A percentile compares a stretch with the other conserved stretches of the same genome.
Conservation (phyloP, 2,113 vertebrate genomes). For the Mirounga angustirostris region DNA sequence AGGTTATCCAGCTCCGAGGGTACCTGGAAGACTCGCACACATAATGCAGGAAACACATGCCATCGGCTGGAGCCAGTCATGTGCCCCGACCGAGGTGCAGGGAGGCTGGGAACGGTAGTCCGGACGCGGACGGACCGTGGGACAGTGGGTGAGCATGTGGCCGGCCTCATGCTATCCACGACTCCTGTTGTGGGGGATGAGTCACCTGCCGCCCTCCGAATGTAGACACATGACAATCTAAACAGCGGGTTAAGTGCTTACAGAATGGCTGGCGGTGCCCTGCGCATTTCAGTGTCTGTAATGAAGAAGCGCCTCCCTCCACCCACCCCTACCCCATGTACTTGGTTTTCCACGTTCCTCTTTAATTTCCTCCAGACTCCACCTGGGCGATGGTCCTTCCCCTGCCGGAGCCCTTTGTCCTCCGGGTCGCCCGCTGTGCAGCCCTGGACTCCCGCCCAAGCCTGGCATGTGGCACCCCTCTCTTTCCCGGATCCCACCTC, state of each 20-base stretch:
- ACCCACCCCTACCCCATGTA: background rate
- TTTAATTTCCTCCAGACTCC: background rate
- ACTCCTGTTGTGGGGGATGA: background rate
- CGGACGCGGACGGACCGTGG: rapidly evolving
- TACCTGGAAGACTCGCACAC: background rate
- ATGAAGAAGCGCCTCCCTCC: background rate
- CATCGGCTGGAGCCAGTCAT: background rate
- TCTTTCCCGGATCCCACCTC: background rate
- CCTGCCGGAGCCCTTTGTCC: background rate
- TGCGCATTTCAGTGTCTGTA: too few species aligned
- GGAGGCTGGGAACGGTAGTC: background rate
- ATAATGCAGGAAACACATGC: background rate
- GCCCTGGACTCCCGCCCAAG: background rate
- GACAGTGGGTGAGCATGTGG: too few species aligned
- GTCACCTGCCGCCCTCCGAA: background rate
- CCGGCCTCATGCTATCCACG: background rate
- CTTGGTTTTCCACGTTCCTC: background rate
- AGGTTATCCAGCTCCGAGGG: background rate
- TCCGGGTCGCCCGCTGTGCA: rapidly evolving
- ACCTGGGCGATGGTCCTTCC: background rate
- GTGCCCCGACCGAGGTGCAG: background rate
- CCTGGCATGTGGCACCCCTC: background rate
- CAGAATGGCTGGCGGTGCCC: background rate
- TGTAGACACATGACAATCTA: background rate
- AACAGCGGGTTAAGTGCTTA: rapidly evolving